Conservation (phyloP, 1,140 invertebrate species). For the Lanistes nyassanus region DNA sequence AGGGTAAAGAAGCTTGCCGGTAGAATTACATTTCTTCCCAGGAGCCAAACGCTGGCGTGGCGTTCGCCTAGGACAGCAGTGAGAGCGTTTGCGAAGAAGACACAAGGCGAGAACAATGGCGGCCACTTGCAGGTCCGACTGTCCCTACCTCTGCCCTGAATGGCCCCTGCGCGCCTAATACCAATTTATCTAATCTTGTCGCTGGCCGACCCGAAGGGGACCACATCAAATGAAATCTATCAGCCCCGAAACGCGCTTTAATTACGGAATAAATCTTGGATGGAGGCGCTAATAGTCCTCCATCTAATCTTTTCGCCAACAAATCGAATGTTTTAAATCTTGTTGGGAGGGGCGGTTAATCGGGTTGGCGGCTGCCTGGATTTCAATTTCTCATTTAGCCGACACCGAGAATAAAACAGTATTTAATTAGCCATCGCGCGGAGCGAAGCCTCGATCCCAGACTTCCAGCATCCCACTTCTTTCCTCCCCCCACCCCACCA, state of each 20-base stretch:
- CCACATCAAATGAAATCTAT: conserved; percentile 44
- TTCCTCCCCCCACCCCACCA: neutral
- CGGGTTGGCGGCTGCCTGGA: conserved; percentile 36
- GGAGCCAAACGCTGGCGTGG: neutral
- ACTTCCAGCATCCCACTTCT: neutral
- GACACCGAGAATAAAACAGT: conserved; percentile 43
- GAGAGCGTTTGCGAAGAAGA: conserved; percentile 15
- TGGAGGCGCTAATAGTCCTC: conserved; percentile 46
- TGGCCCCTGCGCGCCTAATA: conserved; percentile 32
- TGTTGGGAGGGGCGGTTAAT: conserved; percentile 42
- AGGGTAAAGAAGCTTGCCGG: conserved; percentile 27
- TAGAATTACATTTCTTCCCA: conserved; percentile 23
- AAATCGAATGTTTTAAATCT: conserved; percentile 53
- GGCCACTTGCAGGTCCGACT: conserved; percentile 13
- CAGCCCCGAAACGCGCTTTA: conserved; percentile 44
- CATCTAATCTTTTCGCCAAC: conserved; percentile 51
- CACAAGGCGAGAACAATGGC: conserved; percentile 26
- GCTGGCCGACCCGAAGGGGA: conserved; percentile 32
- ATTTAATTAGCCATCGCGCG: conserved; percentile 45
- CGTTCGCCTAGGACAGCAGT: neutral
- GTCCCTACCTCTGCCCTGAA: conserved; percentile 15
- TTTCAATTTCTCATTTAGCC: conserved; percentile 34
- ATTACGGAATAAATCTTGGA: conserved; percentile 56
- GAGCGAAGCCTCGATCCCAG: neutral
- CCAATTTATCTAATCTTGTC: conserved; percentile 51